phyloP scores from a whole-genome alignment of 2,888 invertebrate species.

The Leptopilina myrica region DNA sequence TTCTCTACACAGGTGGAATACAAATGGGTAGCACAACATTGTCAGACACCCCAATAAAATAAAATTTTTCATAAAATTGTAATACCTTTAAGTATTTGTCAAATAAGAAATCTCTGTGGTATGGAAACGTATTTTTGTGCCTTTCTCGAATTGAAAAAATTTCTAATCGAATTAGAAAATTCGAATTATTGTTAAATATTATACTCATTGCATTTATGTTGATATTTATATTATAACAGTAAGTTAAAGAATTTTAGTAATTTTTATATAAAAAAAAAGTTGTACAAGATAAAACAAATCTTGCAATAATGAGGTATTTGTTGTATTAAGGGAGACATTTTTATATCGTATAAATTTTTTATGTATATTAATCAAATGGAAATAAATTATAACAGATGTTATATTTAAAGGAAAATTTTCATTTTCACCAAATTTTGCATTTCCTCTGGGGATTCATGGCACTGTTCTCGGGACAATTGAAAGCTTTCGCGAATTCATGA shows the following conservation, averaged over 20 bases:
- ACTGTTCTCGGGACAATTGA: conserved; percentile 12
- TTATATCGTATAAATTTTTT: background rate
- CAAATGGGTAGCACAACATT: conserved; percentile 70
- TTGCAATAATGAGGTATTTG: too few relatives aligned
- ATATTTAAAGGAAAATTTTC: background rate
- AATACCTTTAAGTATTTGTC: too few relatives aligned
- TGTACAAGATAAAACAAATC: background rate
- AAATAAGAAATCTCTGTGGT: too few relatives aligned
- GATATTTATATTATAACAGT: background rate
- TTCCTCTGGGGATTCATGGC: conserved; percentile 35
- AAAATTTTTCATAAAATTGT: background rate
- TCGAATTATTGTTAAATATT: background rate
- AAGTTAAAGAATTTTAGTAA: background rate
- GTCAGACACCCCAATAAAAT: conserved; percentile 71
- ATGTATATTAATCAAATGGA: background rate
- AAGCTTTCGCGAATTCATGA: conserved; percentile 19
- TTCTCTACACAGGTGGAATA: conserved; percentile 69
- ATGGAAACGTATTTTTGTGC: too few relatives aligned
- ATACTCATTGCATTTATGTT: background rate
- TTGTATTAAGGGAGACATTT: background rate
- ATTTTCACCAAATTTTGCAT: conserved; percentile 41
- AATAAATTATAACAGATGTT: background rate
- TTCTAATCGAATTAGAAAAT: too few relatives aligned
- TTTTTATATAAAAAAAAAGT: background rate
- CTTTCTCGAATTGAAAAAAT: too few relatives aligned